Conservation (phyloP, 2,113 vertebrate species). For the Copsychus sechellarum region DNA sequence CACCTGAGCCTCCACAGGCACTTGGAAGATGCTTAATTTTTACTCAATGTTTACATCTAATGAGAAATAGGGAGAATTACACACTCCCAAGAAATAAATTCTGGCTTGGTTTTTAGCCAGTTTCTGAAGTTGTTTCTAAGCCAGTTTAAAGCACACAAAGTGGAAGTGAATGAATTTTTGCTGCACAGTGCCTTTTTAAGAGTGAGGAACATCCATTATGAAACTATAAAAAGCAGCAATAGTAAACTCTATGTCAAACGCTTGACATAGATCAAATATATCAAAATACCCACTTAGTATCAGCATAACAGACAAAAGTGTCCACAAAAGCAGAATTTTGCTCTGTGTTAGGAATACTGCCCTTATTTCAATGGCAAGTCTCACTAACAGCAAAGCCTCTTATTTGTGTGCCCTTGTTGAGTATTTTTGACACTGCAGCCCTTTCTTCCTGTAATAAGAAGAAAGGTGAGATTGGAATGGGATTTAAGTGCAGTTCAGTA, state of each 20-base stretch:
- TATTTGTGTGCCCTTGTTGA: not conserved
- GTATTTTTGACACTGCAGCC: not conserved
- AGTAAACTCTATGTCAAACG: not conserved
- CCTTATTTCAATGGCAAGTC: constrained; percentile 14
- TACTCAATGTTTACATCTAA: not conserved
- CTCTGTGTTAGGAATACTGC: not conserved
- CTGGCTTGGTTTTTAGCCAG: not conserved
- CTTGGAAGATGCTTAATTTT: not conserved
- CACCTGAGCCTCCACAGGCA: not conserved
- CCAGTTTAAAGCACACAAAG: not conserved
- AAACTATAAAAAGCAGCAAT: constrained; percentile 20
- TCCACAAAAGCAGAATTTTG: constrained; percentile 6
- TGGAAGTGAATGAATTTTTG: not conserved
- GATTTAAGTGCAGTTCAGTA: not conserved
- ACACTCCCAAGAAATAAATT: not conserved
- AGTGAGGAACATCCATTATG: not conserved
- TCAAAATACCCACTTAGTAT: constrained; percentile 42
- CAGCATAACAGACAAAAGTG: not conserved
- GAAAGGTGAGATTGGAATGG: not conserved
- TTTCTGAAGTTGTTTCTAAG: not conserved
- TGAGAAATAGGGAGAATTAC: not conserved
- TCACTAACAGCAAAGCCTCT: not conserved
- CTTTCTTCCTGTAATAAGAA: not conserved
- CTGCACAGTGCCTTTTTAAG: not conserved
- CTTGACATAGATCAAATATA: not conserved